Conservation (phyloP, 2,888 invertebrate genomes). For the Stenchaetothrips biformis region DNA sequence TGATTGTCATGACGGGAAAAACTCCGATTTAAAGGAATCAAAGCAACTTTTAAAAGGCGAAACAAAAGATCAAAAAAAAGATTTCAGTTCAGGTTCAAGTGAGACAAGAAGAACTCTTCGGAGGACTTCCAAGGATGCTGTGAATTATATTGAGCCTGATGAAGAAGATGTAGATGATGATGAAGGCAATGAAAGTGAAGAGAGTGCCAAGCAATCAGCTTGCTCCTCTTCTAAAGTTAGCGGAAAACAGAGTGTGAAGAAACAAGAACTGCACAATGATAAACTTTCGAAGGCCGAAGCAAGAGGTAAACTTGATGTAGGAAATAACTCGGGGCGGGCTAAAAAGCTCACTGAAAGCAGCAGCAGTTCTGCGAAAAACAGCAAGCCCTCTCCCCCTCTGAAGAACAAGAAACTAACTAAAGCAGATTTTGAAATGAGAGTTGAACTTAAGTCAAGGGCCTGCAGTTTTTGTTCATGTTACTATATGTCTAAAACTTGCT, state of each 20-base stretch:
- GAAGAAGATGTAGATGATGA: slow-evolving; percentile 37
- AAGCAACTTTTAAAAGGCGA: not conserved
- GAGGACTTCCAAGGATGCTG: slow-evolving; percentile 26
- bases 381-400: not conserved
- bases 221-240: slow-evolving; percentile 32
- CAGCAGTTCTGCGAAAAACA: not conserved
- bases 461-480: slow-evolving; percentile 58
- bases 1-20: not conserved
- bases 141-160: slow-evolving; percentile 33
- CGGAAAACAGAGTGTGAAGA: slow-evolving; percentile 30
- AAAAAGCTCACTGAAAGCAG: slow-evolving; percentile 28
- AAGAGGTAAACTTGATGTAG: slow-evolving; percentile 33
- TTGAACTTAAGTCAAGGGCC: slow-evolving; percentile 27
- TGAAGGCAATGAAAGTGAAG: slow-evolving; percentile 38
- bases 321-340: too few relatives aligned
- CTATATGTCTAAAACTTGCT: slow-evolving; percentile 52
- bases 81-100: not conserved
- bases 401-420: slow-evolving; percentile 32
- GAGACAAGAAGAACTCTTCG: slow-evolving; percentile 27
- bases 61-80: not conserved
- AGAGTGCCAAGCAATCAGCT: slow-evolving; percentile 39
- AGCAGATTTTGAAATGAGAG: slow-evolving; percentile 26
- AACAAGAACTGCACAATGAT: slow-evolving; percentile 39
- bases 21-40: not conserved
- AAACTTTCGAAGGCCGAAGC: slow-evolving; percentile 32